phyloP scores from a whole-genome alignment of 2,888 invertebrate species.

The Pseudoips prasinana region DNA sequence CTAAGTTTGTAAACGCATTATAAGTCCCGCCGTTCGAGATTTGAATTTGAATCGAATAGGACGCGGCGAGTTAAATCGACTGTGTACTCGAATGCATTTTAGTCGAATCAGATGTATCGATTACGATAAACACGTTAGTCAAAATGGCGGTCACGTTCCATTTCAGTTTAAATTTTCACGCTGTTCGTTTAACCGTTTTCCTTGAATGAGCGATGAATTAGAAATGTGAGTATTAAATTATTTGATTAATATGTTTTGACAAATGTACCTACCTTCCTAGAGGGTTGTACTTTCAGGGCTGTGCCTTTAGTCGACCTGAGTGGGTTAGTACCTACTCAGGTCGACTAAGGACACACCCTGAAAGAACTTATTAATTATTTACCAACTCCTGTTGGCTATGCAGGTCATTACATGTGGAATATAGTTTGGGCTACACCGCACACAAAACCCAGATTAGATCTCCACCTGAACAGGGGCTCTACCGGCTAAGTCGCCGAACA shows the following conservation, averaged over 20 bases:
- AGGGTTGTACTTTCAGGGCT: too few species aligned
- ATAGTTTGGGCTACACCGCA: too few species aligned
- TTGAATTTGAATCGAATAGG: constrained; percentile 65
- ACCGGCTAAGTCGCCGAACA: too few species aligned
- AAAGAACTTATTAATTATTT: too few species aligned
- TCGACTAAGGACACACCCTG: too few species aligned
- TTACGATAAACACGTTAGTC: constrained; percentile 47
- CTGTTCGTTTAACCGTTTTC: constrained; percentile 44
- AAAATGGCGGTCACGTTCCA: constrained; percentile 57
- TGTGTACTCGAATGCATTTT: constrained; percentile 67
- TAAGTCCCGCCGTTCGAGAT: constrained; percentile 64
- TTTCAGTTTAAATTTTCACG: constrained; percentile 59
- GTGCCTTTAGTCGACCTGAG: too few species aligned
- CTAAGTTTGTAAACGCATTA: constrained; percentile 49
- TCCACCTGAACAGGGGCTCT: too few species aligned
- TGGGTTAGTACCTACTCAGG: too few species aligned
- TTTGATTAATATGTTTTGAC: not conserved
- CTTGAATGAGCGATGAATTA: constrained; percentile 36
- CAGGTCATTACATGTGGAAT: too few species aligned
- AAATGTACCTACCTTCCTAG: too few species aligned
- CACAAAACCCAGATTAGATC: too few species aligned
- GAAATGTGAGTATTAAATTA: constrained; percentile 3
- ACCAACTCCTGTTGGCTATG: too few species aligned
- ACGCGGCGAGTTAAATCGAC: constrained; percentile 75
- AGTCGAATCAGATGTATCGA: constrained; percentile 61